These are phyloP conservation scores for Maccullochella peelii DNA, from an alignment of 2,113 vertebrate genomes.

Conservation along the genomic window DNA sequence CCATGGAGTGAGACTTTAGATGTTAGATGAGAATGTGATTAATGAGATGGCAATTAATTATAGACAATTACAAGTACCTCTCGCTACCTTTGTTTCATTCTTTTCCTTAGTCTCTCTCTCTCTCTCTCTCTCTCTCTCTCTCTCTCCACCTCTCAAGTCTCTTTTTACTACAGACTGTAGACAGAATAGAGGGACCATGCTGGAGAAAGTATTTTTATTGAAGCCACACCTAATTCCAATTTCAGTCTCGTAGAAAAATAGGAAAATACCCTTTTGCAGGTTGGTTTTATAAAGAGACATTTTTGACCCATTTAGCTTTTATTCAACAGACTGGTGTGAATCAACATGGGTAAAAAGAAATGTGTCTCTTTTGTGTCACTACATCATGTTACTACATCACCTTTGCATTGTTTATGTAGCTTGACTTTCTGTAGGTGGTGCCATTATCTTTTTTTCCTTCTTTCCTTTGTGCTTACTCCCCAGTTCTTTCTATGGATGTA, in stretches of 20 bases:
- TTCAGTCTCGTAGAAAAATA: background rate
- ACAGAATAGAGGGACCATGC: background rate
- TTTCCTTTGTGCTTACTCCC: background rate
- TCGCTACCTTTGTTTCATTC: conserved; percentile 20
- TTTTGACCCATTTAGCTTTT: background rate
- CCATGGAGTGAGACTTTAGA: conserved; percentile 55
- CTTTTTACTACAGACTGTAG: background rate
- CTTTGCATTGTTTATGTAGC: background rate
- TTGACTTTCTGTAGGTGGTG: no score
- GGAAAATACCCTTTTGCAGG: background rate
- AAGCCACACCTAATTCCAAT: background rate
- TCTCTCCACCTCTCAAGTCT: background rate
- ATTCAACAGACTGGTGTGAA: background rate
- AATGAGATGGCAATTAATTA: conserved; percentile 70
- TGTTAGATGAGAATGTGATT: conserved; percentile 68
- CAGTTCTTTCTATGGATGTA: background rate
- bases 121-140: background rate
- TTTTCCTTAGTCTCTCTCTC: background rate
- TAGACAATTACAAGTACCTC: conserved; percentile 56
- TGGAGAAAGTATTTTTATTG: background rate
- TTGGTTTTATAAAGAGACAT: background rate
- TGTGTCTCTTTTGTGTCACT: background rate
- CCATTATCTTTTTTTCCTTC: no score
- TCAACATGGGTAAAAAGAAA: no score
- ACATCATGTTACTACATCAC: background rate